Conservation (phyloP, 2,113 vertebrate genomes). For the Hippocampus abdominalis region DNA sequence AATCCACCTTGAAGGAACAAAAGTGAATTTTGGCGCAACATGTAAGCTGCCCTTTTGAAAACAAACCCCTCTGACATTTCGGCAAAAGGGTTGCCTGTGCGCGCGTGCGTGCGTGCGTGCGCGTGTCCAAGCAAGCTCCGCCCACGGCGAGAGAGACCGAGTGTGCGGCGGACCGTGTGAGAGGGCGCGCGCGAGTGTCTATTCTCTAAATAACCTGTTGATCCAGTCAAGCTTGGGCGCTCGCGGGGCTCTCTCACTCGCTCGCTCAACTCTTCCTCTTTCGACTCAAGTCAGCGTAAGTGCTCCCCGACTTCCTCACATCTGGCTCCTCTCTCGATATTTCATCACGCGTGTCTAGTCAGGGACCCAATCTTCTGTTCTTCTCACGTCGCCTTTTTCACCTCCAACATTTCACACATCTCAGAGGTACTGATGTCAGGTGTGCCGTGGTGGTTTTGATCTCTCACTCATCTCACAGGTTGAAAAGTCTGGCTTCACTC, state of each 20-base stretch:
- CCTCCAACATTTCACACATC: too few relatives aligned
- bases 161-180: conserved; percentile 11
- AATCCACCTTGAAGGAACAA: too few relatives aligned
- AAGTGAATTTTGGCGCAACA: background rate
- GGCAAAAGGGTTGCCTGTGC: background rate
- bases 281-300: conserved; percentile 20
- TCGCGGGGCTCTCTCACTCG: background rate
- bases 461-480: too few relatives aligned
- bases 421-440: too few relatives aligned
- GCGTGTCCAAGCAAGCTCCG: conserved; percentile 40
- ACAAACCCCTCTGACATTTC: conserved; percentile 52
- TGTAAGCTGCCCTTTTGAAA: conserved; percentile 18
- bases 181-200: conserved; percentile 26
- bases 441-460: too few relatives aligned
- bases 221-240: conserved; percentile 41
- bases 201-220: conserved; percentile 70
- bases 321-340: background rate
- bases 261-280: background rate
- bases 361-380: too few relatives aligned
- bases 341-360: too few relatives aligned
- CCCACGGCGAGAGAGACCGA: conserved; percentile 36
- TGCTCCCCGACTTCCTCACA: background rate
- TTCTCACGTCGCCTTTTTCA: too few relatives aligned
- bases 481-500: too few relatives aligned
- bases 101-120: conserved; percentile 7